Conservation (phyloP, 2,797 vertebrate genomes). For the Megaceryle alcyon region DNA sequence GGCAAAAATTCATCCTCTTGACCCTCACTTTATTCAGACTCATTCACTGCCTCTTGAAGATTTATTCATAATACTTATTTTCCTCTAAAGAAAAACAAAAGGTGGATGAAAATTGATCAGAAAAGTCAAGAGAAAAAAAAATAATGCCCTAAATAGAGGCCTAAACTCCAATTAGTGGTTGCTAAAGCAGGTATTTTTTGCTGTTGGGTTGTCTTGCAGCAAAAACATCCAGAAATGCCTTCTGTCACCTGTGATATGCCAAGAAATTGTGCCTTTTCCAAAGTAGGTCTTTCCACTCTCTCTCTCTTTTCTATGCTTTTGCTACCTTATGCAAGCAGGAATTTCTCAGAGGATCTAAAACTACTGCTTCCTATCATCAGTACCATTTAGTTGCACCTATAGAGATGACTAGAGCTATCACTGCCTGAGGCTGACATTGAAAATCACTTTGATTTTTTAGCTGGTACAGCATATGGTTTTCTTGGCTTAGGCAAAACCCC, state of each 20-base stretch:
- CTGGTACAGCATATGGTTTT: neutral
- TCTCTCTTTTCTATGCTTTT: neutral
- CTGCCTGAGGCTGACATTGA: conserved; percentile 26
- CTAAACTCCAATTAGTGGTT: neutral
- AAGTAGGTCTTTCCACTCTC: neutral
- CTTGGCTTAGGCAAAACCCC: neutral
- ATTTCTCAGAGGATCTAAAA: conserved; percentile 7
- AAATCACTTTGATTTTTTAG: conserved; percentile 46
- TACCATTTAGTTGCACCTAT: neutral
- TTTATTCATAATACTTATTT: neutral
- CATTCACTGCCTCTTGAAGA: neutral
- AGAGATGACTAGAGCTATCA: neutral
- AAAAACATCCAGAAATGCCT: neutral
- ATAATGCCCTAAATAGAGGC: neutral
- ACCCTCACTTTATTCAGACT: neutral
- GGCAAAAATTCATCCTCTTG: neutral
- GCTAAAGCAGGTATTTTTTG: neutral
- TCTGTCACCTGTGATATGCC: neutral
- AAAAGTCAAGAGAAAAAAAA: neutral
- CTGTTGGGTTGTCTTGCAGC: neutral
- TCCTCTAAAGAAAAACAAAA: neutral
- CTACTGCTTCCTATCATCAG: neutral
- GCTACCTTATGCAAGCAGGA: neutral
- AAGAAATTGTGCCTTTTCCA: neutral
- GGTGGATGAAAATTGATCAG: neutral